Conservation (phyloP, 2,113 vertebrate genomes). For the Orthonyx spaldingii region DNA sequence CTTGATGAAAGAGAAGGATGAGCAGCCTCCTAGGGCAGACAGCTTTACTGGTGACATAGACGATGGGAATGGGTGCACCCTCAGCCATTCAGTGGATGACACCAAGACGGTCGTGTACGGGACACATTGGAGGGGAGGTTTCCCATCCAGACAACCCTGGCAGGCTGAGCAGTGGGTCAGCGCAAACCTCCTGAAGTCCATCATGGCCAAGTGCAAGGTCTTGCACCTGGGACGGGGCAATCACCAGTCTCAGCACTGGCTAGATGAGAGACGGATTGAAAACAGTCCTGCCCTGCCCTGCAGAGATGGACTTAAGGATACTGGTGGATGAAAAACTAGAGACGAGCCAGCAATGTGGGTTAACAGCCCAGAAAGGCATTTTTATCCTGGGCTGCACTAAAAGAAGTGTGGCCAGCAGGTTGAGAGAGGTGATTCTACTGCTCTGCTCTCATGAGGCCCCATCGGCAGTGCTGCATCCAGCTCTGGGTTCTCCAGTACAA, state of each 20-base stretch:
- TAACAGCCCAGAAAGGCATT: neutral
- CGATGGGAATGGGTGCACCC: neutral
- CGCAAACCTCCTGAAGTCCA: neutral
- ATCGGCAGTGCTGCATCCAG: neutral
- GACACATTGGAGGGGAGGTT: neutral
- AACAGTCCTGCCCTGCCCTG: neutral
- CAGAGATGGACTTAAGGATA: neutral
- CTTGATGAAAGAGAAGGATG: neutral
- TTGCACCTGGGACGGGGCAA: fast-evolving
- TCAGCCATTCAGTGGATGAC: neutral
- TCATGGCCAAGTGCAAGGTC: fast-evolving
- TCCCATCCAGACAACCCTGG: neutral
- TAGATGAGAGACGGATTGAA: neutral
- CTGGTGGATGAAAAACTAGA: neutral
- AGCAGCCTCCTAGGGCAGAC: neutral
- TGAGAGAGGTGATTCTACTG: neutral
- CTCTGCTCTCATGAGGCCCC: neutral
- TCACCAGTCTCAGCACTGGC: neutral
- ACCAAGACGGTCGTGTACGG: neutral
- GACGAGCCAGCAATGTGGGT: neutral
- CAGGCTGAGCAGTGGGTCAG: neutral
- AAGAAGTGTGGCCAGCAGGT: neutral
- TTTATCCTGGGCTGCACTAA: neutral
- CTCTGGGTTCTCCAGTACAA: no score
- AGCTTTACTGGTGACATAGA: neutral